Conservation (phyloP, 2,888 invertebrate genomes). For the Andrena camellia region DNA sequence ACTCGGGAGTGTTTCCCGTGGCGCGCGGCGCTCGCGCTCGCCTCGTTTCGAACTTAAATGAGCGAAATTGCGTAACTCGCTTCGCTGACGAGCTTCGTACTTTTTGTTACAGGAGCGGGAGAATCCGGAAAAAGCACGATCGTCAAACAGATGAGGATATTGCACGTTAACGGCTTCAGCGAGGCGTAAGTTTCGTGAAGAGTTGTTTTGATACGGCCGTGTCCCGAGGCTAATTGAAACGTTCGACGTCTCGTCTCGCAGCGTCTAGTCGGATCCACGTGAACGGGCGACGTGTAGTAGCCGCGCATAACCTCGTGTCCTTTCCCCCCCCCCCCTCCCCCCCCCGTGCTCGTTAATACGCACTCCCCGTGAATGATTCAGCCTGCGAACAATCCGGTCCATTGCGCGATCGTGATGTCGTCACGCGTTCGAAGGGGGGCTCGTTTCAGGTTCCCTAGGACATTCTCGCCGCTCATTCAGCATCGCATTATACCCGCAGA, state of each 20-base stretch:
- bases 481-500: too few species aligned
- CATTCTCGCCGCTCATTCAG: neutral
- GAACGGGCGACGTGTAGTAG: neutral
- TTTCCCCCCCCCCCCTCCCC: neutral
- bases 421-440: slow-evolving; percentile 61
- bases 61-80: neutral
- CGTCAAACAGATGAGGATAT: slow-evolving; percentile 99
- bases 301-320: slow-evolving; percentile 8
- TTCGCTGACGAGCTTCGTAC: neutral
- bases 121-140: slow-evolving; percentile 99
- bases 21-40: too few species aligned
- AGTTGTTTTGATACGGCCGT: neutral
- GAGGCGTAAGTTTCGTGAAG: slow-evolving; percentile 89
- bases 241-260: neutral
- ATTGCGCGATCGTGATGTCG: slow-evolving; percentile 54
- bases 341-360: slow-evolving; percentile 6
- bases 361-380: slow-evolving; percentile 52
- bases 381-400: slow-evolving; percentile 37
- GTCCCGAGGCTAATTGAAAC: neutral
- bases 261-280: neutral
- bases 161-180: slow-evolving; percentile 99
- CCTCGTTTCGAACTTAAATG: neutral
- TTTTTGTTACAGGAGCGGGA: slow-evolving; percentile 91
- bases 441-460: neutral
- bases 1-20: neutral